Evolutionary conservation across 2,888 invertebrate species (phyloP).

Genomic region (Cetonia aurata): DNA sequence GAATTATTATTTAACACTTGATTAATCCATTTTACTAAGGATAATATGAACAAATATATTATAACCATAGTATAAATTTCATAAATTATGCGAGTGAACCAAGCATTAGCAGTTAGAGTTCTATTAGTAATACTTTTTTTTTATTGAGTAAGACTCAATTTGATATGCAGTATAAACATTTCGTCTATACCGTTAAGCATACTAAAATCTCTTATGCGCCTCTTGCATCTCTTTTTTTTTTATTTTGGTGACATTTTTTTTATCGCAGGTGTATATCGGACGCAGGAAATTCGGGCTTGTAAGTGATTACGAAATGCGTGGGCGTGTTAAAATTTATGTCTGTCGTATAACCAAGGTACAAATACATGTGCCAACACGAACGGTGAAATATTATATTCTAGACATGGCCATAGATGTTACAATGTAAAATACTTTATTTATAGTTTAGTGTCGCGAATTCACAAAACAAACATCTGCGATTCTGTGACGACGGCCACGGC

Average conservation of each 20-base stretch:
- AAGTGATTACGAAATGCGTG: conserved; percentile 45
- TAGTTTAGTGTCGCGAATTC: conserved; percentile 21
- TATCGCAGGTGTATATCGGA: conserved; percentile 25
- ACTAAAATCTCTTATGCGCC: neutral
- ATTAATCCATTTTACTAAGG: too few relatives aligned
- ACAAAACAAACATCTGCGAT: conserved; percentile 43
- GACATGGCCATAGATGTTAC: conserved; percentile 53
- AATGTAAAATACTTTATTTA: conserved; percentile 47
- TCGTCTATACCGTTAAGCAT: too few relatives aligned
- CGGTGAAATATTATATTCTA: conserved; percentile 56
- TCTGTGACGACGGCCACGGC: neutral
- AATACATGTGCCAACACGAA: conserved; percentile 53
- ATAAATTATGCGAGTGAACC: too few relatives aligned
- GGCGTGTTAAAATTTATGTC: conserved; percentile 53
- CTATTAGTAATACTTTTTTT: too few relatives aligned
- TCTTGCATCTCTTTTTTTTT: neutral
- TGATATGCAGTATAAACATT: too few relatives aligned
- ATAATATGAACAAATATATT: too few relatives aligned
- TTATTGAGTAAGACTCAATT: too few relatives aligned
- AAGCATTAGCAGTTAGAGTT: too few relatives aligned
- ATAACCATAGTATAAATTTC: too few relatives aligned
- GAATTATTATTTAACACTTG: too few relatives aligned
- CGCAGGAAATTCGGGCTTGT: conserved; percentile 33
- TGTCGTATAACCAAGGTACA: conserved; percentile 47
- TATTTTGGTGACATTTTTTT: conserved; percentile 27